These are phyloP conservation scores for Gymnoscopelus braueri DNA, from an alignment of 2,797 vertebrate species.

Conservation along the genomic window DNA sequence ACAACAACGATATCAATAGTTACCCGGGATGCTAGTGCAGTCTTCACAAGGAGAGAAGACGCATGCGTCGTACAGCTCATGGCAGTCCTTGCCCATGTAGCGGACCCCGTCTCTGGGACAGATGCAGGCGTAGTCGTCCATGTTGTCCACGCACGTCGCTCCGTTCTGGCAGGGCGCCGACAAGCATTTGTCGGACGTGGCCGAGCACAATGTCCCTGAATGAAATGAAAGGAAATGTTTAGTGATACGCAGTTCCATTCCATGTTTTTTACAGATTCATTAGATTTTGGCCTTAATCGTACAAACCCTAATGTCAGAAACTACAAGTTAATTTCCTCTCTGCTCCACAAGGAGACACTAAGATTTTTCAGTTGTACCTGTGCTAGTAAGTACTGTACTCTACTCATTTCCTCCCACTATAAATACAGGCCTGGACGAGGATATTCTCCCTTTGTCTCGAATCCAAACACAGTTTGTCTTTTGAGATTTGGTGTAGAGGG, in stretches of 20 bases:
- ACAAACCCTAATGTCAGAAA: too few relatives aligned
- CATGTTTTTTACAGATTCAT: background rate
- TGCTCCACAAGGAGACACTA: too few relatives aligned
- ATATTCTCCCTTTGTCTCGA: too few relatives aligned
- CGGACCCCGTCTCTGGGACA: conserved; percentile 77
- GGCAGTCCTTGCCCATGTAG: conserved; percentile 84
- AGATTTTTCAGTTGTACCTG: too few relatives aligned
- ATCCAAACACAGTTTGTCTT: too few relatives aligned
- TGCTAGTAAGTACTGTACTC: too few relatives aligned
- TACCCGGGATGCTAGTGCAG: conserved; percentile 71
- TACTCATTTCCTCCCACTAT: too few relatives aligned
- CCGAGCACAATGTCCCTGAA: conserved; percentile 82
- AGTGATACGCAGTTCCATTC: background rate
- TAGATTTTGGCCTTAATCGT: too few relatives aligned
- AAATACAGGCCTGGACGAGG: too few relatives aligned
- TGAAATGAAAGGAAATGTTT: background rate
- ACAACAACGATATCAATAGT: too few relatives aligned
- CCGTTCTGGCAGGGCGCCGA: conserved; percentile 86
- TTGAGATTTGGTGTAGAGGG: too few relatives aligned
- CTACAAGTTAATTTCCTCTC: too few relatives aligned
- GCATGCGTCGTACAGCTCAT: conserved; percentile 83
- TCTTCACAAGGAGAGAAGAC: conserved; percentile 67
- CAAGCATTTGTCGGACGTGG: conserved; percentile 78
- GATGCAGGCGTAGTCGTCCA: conserved; percentile 83
- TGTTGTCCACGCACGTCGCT: conserved; percentile 83